Base-by-base conservation (phyloP, 2,888 invertebrate genomes). In the Xestia sexstrigata region DNA sequence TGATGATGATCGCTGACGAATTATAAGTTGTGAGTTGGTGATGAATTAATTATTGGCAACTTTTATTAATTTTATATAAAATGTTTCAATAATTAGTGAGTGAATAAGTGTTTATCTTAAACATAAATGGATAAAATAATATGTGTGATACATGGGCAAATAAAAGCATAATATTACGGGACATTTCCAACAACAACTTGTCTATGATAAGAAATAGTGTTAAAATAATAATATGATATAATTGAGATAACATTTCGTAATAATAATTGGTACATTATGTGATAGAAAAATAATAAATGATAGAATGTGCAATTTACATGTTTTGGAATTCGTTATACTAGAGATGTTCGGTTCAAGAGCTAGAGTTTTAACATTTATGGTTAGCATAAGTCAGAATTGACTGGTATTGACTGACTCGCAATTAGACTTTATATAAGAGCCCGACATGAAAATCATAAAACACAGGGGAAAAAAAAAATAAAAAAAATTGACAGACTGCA, bases 101-200 rank as follows among this genome's bases (percentile, higher is more conserved):
- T 49, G 26, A 6, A 30, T n/a, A 23, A 62, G 84, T 80, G 62
- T 83, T 20, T 75, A 26, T 65, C 77, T 84, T 81, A 55, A 72
- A 81, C 20, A 78, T 88, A 86, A 67, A 84, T 87, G 84, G 26
- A 74, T 74, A 80, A 88, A 70, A 81, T 75, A 78, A 86, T 71
- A 78, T 77, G 84, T 26, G n/a, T 83, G 45, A 68, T 45, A 80
- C 47, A 75, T 65, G 60, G 76, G 88, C 88, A 88, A 84, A 88
- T 78, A 70, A 85, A 77, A 79, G 23, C 26, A 58, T 62, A 70
- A 66, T 42, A 39, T n/a, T 77, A 39, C 20, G 39, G 39, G 35
- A 65, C 20, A 55, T 66, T 52, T 65, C 15, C 17, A 5, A 49
- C 17, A 42, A 45, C 47, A 20, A 9, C 6, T 49, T 60, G 23